Evolutionary conservation across 2,797 vertebrate genomes (phyloP), one percentile per base, ranked within the genome.

Genomic region (Sciaenops ocellatus): DNA sequence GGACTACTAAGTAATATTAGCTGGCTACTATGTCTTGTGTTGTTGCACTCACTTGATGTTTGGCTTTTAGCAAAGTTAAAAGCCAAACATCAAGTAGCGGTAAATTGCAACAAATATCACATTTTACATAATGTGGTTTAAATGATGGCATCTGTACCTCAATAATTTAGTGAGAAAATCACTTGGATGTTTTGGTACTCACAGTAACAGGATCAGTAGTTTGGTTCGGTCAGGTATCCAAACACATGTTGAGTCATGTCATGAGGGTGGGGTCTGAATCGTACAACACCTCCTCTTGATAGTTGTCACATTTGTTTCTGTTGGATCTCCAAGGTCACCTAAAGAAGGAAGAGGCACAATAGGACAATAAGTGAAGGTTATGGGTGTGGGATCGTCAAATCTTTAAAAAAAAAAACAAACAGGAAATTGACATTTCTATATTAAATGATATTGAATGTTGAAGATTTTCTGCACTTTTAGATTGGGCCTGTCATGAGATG

Each of bases 191-290:
- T 62, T 62, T 38, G 47, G 20, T 87, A 93, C 94, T 94, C 72
- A 93, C 93, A 86, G 78, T 54, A 28, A 66, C n/a, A 79, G 59
- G 78, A 83, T 84, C 55, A 57, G 74, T 70, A 17, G 73, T 69
- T 81, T 22, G 24, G 62, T 87, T 78, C 84, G 82, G 79, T 92
- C 86, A 90, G 83, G 86, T 86, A 82, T 81, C 79, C 87, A 78
- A 87, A 82, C 78, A 75, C 86, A 88, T 90, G 70, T 26, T 86
- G 83, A 79, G 73, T 84, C 75, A 77, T 73, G 69, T 76, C 73
- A 73, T 50, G 73, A 85, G 69, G 41, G 28, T 16, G 42, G 57
- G 65, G 18, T 78, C 60, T 22, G 52, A 62, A 47, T 77, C 2
- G 18, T 34, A 30, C 22, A 54, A 30, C 57, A 28, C 28, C n/a